Base-by-base conservation (phyloP, 1,140 invertebrate species). In the Tetramorium simillimum region DNA sequence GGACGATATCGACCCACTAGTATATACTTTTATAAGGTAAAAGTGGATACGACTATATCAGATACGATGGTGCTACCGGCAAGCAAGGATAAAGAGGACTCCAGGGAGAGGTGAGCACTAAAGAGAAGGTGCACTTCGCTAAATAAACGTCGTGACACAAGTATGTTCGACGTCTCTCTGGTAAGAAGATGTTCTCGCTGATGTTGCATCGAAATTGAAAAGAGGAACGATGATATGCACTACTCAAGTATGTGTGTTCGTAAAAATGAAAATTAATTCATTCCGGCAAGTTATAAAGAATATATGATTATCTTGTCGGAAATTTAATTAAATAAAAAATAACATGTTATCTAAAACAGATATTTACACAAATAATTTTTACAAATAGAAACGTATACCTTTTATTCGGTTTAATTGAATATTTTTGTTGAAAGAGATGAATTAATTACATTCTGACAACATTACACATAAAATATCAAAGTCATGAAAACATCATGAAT, bases 41-140 rank as follows among this genome's bases (percentile, higher is more conserved):
- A 87, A 85, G 86, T 73, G 49, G 67, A 72, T 87, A 73, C 67
- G 46, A 67, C 67, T 85, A 87, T 75, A 87, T 84, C 80, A 75
- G 69, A 85, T 62, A 85, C 69, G 86, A 73, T 56, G 60, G 86
- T 49, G 49, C 24, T 70, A 49, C 28, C 58, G 40, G 62, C 56
- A 73, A 72, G 53, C 46, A 85, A 87, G 80, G 70, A 85, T 85
- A 85, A 85, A 87, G 60, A 87, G 37, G 69, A 5, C 85, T 82
- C 87, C 1, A 51, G 85, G 67, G 85, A 88, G 33, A 72, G 58
- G 53, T 56, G 62, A 72, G 49, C 16, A 62, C 53, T 70, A 82
- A 86, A 77, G 37, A 82, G 16, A 87, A 81, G 84, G 40, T 88
- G 89, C 89, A 90, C 89, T 89, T 85, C 85, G 87, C 80, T 90